phyloP scores from a whole-genome alignment of 2,888 invertebrate species.

The Tupiocoris notatus region DNA sequence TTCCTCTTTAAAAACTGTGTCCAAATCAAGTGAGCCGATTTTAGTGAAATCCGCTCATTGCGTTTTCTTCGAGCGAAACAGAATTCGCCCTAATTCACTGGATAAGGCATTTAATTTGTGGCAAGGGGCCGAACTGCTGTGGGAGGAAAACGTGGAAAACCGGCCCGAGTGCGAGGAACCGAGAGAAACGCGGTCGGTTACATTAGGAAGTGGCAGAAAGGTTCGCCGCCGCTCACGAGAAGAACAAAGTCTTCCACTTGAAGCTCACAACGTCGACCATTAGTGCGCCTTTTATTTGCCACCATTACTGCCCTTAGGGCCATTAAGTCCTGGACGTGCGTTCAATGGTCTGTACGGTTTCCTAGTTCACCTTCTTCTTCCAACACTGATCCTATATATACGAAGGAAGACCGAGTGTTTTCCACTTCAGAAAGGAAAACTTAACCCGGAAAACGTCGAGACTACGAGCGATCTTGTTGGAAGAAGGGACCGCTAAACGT shows the following conservation, averaged over 20 bases:
- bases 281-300: slow-evolving; percentile 41
- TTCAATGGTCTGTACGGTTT: slow-evolving; percentile 36
- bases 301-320: slow-evolving; percentile 31
- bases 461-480: too few relatives aligned
- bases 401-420: slow-evolving; percentile 10
- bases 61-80: slow-evolving; percentile 5
- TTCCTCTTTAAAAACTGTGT: too few relatives aligned
- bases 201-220: slow-evolving; percentile 30
- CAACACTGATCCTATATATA: too few relatives aligned
- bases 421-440: background rate
- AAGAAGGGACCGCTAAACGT: slow-evolving; percentile 1
- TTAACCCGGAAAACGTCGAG: background rate
- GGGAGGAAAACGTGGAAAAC: slow-evolving; percentile 1
- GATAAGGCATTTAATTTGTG: slow-evolving; percentile 35
- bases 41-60: too few relatives aligned
- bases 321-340: slow-evolving; percentile 33
- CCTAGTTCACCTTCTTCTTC: slow-evolving; percentile 12
- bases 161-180: slow-evolving; percentile 1
- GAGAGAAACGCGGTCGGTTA: slow-evolving; percentile 35
- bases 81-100: slow-evolving; percentile 35
- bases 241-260: slow-evolving; percentile 35
- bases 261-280: slow-evolving; percentile 28
- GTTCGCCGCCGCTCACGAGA: background rate
- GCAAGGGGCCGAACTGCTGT: background rate
- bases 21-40: too few relatives aligned